Evolutionary conservation across 2,888 invertebrate genomes (phyloP).

Genomic region (Myopa tessellatipennis): DNA sequence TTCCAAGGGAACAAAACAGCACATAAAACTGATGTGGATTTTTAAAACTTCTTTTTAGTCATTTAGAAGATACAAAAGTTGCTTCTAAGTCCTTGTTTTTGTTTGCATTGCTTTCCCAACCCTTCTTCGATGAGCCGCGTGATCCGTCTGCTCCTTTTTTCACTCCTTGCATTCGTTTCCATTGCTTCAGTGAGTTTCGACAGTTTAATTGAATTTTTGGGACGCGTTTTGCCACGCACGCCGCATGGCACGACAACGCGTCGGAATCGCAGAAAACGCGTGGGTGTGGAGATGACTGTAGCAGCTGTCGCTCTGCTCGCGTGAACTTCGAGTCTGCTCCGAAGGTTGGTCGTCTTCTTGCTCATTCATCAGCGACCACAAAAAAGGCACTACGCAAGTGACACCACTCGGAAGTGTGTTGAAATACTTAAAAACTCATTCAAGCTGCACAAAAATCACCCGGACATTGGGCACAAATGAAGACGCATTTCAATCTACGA

Average conservation of each 20-base stretch:
- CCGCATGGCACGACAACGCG: not conserved
- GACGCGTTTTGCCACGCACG: slow-evolving; percentile 22
- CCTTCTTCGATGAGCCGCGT: not conserved
- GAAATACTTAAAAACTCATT: not conserved
- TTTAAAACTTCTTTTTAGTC: too few relatives aligned
- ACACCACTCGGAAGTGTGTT: not conserved
- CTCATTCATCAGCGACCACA: not conserved
- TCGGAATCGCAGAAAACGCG: not conserved
- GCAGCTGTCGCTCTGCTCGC: not conserved
- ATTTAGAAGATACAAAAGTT: not conserved
- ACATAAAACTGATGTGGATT: too few relatives aligned
- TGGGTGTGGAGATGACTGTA: not conserved
- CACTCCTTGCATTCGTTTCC: not conserved
- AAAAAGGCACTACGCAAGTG: not conserved
- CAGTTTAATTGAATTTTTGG: slow-evolving; percentile 34
- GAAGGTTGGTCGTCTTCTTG: not conserved
- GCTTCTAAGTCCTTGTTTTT: not conserved
- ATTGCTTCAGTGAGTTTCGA: slow-evolving; percentile 10
- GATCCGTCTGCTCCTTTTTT: not conserved
- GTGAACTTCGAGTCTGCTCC: not conserved
- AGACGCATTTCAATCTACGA: slow-evolving; percentile 14
- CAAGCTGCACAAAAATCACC: not conserved
- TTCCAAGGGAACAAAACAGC: too few relatives aligned
- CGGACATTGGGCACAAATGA: too few relatives aligned
- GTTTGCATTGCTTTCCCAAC: not conserved